Evolutionary conservation across 2,113 vertebrate genomes (phyloP).

Genomic region (Sialia sialis): DNA sequence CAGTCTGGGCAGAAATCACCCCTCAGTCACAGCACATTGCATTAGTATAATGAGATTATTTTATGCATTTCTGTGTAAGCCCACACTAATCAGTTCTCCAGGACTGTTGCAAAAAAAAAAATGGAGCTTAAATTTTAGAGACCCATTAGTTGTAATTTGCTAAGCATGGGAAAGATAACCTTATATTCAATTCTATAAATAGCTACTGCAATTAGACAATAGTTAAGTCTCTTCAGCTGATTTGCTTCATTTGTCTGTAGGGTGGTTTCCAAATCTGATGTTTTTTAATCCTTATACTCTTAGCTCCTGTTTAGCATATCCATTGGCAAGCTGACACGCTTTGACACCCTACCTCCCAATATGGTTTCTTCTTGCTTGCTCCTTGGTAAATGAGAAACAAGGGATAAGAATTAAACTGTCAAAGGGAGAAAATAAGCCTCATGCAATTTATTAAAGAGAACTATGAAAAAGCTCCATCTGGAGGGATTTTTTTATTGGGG

Average conservation of each 20-base stretch:
- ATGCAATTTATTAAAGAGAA: not conserved
- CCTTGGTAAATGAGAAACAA: not conserved
- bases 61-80: not conserved
- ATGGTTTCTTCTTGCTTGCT: not conserved
- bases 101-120: not conserved
- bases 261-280: not conserved
- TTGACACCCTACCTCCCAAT: not conserved
- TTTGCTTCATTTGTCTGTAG: not conserved
- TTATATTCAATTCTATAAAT: not conserved
- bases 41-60: not conserved
- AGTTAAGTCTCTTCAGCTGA: not conserved
- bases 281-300: not conserved
- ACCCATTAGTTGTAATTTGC: not conserved
- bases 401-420: not conserved
- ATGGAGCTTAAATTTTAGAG: not conserved
- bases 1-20: not conserved
- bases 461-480: not conserved
- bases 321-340: not conserved
- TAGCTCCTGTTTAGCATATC: not conserved
- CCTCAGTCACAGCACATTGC: not conserved
- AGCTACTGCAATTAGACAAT: not conserved
- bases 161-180: not conserved
- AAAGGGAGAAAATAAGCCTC: not conserved
- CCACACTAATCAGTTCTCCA: not conserved
- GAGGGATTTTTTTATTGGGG: accelerated